Conservation (phyloP, 35 echinoderm and acorn worm species). For the Strongylocentrotus purpuratus region DNA sequence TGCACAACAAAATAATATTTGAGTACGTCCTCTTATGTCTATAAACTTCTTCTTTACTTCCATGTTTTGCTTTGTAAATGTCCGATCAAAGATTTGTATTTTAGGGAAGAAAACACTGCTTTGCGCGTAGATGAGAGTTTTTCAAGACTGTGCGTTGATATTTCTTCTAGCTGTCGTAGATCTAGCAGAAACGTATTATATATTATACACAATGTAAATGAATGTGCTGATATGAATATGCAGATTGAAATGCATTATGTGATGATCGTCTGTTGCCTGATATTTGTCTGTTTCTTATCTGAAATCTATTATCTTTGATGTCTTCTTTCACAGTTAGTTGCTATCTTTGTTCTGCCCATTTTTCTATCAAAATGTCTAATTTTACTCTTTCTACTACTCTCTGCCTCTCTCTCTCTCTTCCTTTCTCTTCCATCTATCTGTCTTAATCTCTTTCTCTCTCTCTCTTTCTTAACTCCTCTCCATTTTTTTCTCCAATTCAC, state of each 20-base stretch:
- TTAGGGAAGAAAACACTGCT: background rate
- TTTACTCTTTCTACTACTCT: background rate
- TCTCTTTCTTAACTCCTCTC: background rate
- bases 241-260: background rate
- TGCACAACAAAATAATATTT: background rate
- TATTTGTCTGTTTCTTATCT: background rate
- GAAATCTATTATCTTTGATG: background rate
- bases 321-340: background rate
- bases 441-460: background rate
- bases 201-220: background rate
- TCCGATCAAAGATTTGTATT: background rate
- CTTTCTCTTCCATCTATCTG: background rate
- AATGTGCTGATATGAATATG: background rate
- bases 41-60: background rate
- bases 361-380: background rate
- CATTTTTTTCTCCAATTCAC: background rate
- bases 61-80: background rate
- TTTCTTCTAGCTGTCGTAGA: background rate
- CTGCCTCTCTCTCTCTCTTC: background rate
- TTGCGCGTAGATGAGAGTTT: background rate
- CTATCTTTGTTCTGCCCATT: background rate
- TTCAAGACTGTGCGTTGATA: background rate
- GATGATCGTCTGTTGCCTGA: background rate
- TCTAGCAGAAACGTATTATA: background rate
- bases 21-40: background rate